These are phyloP conservation scores for Gisinianus flammeolus DNA, from an alignment of 2,888 invertebrate species.

Conservation along the genomic window DNA sequence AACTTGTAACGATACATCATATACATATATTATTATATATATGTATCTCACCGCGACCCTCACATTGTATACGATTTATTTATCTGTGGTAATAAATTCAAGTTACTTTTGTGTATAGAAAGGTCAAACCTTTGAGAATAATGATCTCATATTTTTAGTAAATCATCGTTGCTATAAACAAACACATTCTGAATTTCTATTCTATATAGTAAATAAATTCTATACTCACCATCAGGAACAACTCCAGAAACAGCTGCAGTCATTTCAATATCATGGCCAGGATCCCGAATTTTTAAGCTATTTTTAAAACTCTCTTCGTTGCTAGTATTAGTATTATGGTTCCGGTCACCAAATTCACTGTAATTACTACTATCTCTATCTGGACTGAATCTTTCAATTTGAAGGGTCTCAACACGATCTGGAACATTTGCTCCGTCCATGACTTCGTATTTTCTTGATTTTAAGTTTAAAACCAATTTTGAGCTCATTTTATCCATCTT, in stretches of 20 bases:
- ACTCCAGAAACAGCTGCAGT: conserved; percentile 73
- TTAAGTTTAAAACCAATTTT: conserved; percentile 57
- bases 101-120: too few relatives aligned
- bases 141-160: too few relatives aligned
- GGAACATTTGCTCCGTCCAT: conserved; percentile 58
- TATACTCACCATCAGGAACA: conserved; percentile 79
- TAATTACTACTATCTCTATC: conserved; percentile 39
- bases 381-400: conserved; percentile 55
- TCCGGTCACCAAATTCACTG: conserved; percentile 24
- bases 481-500: conserved; percentile 57
- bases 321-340: conserved; percentile 45
- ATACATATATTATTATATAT: too few relatives aligned
- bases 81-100: too few relatives aligned
- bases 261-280: conserved; percentile 70
- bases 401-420: conserved; percentile 56
- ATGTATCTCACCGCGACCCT: too few relatives aligned
- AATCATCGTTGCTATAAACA: too few relatives aligned
- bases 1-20: too few relatives aligned
- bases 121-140: too few relatives aligned
- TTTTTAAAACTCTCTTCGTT: conserved; percentile 34
- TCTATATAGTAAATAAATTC: too few relatives aligned
- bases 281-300: conserved; percentile 59
- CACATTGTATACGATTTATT: too few relatives aligned
- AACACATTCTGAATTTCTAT: too few relatives aligned
- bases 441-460: conserved; percentile 57